phyloP scores from a whole-genome alignment of 2,113 vertebrate species.

The Anarrhichthys ocellatus region DNA sequence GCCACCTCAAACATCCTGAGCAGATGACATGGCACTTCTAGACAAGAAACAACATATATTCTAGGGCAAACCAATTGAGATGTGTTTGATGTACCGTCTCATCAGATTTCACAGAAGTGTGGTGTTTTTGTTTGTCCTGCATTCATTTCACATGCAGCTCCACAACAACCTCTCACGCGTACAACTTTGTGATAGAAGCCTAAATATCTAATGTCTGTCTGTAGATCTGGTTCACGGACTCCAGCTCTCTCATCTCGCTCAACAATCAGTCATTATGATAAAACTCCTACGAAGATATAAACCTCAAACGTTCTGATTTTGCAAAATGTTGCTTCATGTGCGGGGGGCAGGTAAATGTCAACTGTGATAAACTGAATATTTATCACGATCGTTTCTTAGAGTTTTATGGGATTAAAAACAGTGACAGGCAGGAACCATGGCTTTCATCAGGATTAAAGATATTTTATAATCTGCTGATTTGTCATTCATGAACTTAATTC shows the following conservation, averaged over 20 bases:
- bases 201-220: slow-evolving; percentile 19
- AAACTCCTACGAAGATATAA: slow-evolving; percentile 3
- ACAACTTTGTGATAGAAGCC: neutral
- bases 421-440: neutral
- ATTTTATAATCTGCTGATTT: slow-evolving; percentile 7
- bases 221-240: slow-evolving; percentile 5
- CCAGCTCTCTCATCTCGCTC: neutral
- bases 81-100: slow-evolving; percentile 18
- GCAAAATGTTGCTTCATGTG: neutral
- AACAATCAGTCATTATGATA: slow-evolving; percentile 10
- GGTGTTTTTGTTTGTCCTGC: neutral
- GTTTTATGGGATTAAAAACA: slow-evolving; percentile 7
- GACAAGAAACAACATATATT: neutral
- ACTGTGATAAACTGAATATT: neutral
- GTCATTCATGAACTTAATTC: neutral
- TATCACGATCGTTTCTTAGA: neutral
- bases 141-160: neutral
- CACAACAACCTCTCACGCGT: slow-evolving; percentile 3
- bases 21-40: too few relatives aligned
- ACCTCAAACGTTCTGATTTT: slow-evolving; percentile 13
- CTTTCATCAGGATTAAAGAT: slow-evolving; percentile 1
- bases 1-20: too few relatives aligned
- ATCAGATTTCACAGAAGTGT: neutral
- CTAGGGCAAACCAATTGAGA: slow-evolving; percentile 1
- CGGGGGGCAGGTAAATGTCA: neutral